Evolutionary conservation across 2,888 invertebrate species (phyloP).

Genomic region (Drosophila limbata): DNA sequence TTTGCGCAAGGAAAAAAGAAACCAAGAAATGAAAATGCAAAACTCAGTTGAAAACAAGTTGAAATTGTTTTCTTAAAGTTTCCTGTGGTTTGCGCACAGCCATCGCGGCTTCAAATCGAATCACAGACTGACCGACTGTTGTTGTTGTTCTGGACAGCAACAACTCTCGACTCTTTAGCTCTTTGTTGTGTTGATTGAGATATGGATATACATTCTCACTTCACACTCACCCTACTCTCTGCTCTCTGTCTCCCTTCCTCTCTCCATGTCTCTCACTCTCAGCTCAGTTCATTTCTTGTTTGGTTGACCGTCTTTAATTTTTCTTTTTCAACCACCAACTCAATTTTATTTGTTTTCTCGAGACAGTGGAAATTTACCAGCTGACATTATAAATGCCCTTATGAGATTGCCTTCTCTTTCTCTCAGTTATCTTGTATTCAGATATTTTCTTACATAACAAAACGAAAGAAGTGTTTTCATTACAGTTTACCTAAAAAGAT

Average conservation of each 20-base stretch:
- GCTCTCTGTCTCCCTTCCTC: neutral
- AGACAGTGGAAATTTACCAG: conserved; percentile 56
- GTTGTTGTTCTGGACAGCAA: conserved; percentile 7
- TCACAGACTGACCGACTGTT: conserved; percentile 31
- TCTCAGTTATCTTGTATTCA: neutral
- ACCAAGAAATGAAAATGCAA: conserved; percentile 4
- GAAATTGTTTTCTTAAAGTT: conserved; percentile 36
- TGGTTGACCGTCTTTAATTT: conserved; percentile 37
- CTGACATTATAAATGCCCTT: conserved; percentile 25
- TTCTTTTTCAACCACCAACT: conserved; percentile 53
- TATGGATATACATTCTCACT: conserved; percentile 13
- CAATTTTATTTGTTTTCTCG: conserved; percentile 28
- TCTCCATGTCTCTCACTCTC: neutral
- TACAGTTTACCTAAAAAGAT: no score
- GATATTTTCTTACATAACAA: neutral
- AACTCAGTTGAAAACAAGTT: conserved; percentile 38
- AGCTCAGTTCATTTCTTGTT: conserved; percentile 22
- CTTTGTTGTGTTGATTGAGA: conserved; percentile 22
- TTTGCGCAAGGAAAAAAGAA: conserved; percentile 11
- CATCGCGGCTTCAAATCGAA: conserved; percentile 44
- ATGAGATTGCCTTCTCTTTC: conserved; percentile 4
- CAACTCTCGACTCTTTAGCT: conserved; percentile 15
- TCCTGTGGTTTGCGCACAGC: conserved; percentile 20
- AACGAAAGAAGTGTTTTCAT: neutral
- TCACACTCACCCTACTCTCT: conserved; percentile 26